A percentile compares a stretch with the other conserved stretches of the same genome.
Evolutionary conservation across 2,797 vertebrate species (phyloP).

Genomic region (Dendrocincla fuliginosa): DNA sequence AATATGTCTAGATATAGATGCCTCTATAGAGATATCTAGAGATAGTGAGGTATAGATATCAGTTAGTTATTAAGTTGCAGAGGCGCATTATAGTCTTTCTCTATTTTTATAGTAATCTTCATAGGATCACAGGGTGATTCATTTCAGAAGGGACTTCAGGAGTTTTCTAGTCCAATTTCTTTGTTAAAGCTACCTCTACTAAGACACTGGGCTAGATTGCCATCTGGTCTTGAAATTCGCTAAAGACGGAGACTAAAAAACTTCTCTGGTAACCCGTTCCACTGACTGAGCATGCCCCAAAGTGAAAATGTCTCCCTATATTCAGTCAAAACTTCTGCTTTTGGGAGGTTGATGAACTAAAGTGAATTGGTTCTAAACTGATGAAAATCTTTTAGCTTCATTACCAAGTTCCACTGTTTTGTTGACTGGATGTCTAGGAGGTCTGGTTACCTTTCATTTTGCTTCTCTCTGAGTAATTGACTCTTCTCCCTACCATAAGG

Average conservation of each 20-base stretch:
- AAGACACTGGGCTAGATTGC: background rate
- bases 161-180: background rate
- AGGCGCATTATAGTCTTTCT: background rate
- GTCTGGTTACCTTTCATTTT: background rate
- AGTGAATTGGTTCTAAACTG: background rate
- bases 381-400: background rate
- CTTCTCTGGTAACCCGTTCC: background rate
- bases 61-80: background rate
- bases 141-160: background rate
- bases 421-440: background rate
- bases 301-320: background rate
- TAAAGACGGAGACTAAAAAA: background rate
- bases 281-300: background rate
- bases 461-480: background rate
- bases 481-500: background rate
- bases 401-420: background rate
- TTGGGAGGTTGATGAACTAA: background rate
- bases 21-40: background rate
- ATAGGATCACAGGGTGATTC: background rate
- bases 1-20: background rate
- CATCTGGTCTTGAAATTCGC: background rate
- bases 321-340: background rate
- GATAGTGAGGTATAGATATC: background rate
- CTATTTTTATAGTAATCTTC: background rate
- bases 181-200: background rate